These are phyloP conservation scores for Ciconia maguari DNA, from an alignment of 2,113 vertebrate genomes.

Conservation along the genomic window DNA sequence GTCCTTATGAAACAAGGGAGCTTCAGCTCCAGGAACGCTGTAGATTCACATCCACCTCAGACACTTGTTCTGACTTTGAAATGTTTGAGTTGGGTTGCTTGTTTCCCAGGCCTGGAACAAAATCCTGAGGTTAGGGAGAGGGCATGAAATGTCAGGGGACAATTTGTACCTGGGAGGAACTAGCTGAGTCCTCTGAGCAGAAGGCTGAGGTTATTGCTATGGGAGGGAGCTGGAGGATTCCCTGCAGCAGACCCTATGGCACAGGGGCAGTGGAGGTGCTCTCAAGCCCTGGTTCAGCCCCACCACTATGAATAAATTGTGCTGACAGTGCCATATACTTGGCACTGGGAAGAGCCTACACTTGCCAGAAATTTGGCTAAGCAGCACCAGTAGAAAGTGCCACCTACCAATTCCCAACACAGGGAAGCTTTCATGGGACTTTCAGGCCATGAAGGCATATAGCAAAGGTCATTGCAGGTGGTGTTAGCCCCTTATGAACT, in stretches of 20 bases:
- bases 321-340: not conserved
- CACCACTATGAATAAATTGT: not conserved
- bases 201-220: not conserved
- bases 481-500: not conserved
- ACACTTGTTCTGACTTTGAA: not conserved
- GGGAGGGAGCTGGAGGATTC: not conserved
- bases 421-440: not conserved
- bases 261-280: not conserved
- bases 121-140: not conserved
- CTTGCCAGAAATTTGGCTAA: not conserved
- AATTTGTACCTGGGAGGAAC: not conserved
- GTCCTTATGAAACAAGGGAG: conserved; percentile 21
- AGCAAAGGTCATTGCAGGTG: not conserved
- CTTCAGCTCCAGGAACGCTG: not conserved
- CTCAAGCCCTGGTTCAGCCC: not conserved
- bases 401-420: not conserved
- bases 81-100: not conserved
- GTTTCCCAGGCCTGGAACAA: not conserved
- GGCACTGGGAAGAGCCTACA: not conserved
- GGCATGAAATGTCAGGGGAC: not conserved
- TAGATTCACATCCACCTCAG: not conserved
- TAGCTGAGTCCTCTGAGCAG: not conserved
- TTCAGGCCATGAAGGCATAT: not conserved
- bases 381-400: not conserved
- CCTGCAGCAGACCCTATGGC: not conserved